phyloP scores from a whole-genome alignment of 2,888 invertebrate species.

The Candidula unifasciata region DNA sequence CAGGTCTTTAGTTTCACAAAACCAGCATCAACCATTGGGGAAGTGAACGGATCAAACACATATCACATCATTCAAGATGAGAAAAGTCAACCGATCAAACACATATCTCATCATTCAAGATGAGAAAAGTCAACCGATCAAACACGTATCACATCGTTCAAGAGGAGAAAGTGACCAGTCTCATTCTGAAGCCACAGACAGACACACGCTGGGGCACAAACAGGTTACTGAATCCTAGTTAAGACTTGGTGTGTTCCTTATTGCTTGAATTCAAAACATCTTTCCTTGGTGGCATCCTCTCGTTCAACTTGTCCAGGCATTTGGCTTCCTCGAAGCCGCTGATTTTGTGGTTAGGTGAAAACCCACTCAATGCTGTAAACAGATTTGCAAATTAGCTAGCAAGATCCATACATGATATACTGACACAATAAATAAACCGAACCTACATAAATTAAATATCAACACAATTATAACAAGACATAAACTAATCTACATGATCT shows the following conservation, averaged over 20 bases:
- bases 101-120: not conserved
- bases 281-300: conserved; percentile 95
- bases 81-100: too few relatives aligned
- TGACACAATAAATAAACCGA: too few relatives aligned
- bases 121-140: not conserved
- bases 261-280: conserved; percentile 70
- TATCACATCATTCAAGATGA: not conserved
- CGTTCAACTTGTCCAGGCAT: conserved; percentile 98
- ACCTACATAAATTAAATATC: too few relatives aligned
- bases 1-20: not conserved
- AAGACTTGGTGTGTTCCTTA: conserved; percentile 61
- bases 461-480: too few relatives aligned
- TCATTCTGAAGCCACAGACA: conserved; percentile 1
- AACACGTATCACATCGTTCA: not conserved
- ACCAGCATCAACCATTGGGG: not conserved
- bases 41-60: not conserved
- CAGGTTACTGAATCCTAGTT: conserved; percentile 44
- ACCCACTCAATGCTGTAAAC: conserved; percentile 81
- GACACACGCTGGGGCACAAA: not conserved
- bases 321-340: conserved; percentile 99
- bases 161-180: not conserved
- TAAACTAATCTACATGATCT: too few relatives aligned
- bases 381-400: too few relatives aligned
- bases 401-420: too few relatives aligned
- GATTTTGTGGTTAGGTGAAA: conserved; percentile 97